Conservation (phyloP, 1,140 invertebrate genomes). For the Gerris buenoi region DNA sequence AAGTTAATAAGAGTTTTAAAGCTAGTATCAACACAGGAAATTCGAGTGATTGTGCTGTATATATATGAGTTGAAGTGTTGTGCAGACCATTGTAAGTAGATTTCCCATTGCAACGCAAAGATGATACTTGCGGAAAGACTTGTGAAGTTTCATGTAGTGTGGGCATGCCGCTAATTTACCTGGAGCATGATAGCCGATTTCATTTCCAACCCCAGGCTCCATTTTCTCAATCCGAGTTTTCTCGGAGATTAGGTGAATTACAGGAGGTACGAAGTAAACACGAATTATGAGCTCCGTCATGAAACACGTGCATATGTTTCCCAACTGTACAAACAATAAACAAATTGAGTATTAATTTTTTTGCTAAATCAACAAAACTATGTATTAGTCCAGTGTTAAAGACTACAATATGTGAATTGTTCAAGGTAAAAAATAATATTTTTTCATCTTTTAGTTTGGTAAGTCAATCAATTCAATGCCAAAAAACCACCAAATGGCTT, state of each 20-base stretch:
- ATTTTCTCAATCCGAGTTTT: slow-evolving; percentile 51
- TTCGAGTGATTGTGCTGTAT: slow-evolving; percentile 33
- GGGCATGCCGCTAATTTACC: slow-evolving; percentile 50
- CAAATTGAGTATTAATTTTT: neutral
- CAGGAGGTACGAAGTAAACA: slow-evolving; percentile 46
- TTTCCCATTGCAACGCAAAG: slow-evolving; percentile 54
- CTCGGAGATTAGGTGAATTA: slow-evolving; percentile 45
- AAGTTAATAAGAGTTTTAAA: too few relatives aligned
- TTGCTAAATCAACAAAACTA: neutral
- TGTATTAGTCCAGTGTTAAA: neutral
- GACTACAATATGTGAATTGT: neutral
- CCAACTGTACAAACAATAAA: slow-evolving; percentile 36
- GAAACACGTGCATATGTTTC: slow-evolving; percentile 47
- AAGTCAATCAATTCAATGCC: too few relatives aligned
- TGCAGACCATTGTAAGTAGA: slow-evolving; percentile 52
- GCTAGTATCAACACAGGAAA: neutral
- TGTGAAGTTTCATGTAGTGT: slow-evolving; percentile 49
- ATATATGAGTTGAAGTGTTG: slow-evolving; percentile 50
- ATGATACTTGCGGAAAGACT: slow-evolving; percentile 49
- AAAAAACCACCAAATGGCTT: too few relatives aligned
- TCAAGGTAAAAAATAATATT: neutral
- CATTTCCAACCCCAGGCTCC: slow-evolving; percentile 49
- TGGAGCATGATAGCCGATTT: slow-evolving; percentile 47
- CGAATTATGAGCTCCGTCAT: slow-evolving; percentile 49
- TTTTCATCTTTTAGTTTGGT: too few relatives aligned